A percentile compares a stretch with the other conserved stretches of the same genome.
These are phyloP conservation scores for Eublepharis macularius DNA, from an alignment of 2,113 vertebrate genomes.

Conservation along the genomic window DNA sequence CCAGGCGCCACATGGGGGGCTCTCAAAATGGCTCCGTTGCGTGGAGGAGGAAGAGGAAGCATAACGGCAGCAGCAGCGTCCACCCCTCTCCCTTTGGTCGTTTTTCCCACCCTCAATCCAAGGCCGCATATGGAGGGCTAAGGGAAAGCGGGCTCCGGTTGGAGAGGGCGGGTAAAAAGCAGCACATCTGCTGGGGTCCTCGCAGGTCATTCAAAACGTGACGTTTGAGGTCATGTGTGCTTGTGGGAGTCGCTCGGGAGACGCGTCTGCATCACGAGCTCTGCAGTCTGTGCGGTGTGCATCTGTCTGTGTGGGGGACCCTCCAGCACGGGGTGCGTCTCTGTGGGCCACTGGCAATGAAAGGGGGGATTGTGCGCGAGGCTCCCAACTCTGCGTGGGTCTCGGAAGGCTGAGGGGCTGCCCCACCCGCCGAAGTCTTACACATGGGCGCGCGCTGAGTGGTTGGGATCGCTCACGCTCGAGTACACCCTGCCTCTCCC, in stretches of 20 bases:
- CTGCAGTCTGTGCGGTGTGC: background rate
- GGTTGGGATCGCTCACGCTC: background rate
- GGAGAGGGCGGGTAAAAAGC: background rate
- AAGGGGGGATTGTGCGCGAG: background rate
- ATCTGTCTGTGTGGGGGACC: background rate
- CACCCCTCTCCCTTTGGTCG: background rate
- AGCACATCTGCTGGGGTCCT: too few species aligned
- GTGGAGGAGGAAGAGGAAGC: background rate
- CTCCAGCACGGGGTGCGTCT: background rate
- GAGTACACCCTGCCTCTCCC: background rate
- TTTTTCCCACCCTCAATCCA: too few species aligned
- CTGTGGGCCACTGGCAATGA: background rate
- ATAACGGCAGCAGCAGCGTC: rapidly evolving
- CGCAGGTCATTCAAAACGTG: background rate
- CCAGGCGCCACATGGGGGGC: background rate
- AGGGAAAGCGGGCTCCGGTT: background rate
- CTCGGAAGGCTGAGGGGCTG: background rate
- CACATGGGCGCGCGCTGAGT: too few species aligned
- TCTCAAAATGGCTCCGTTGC: background rate
- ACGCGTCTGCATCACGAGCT: background rate
- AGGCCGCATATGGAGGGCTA: background rate
- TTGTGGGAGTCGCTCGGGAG: background rate
- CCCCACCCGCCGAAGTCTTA: too few species aligned
- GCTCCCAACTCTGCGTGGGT: background rate
- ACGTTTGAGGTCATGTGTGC: background rate